These are phyloP conservation scores for Anneissia japonica DNA, from an alignment of 35 echinoderm and acorn worm species.

Conservation along the genomic window DNA sequence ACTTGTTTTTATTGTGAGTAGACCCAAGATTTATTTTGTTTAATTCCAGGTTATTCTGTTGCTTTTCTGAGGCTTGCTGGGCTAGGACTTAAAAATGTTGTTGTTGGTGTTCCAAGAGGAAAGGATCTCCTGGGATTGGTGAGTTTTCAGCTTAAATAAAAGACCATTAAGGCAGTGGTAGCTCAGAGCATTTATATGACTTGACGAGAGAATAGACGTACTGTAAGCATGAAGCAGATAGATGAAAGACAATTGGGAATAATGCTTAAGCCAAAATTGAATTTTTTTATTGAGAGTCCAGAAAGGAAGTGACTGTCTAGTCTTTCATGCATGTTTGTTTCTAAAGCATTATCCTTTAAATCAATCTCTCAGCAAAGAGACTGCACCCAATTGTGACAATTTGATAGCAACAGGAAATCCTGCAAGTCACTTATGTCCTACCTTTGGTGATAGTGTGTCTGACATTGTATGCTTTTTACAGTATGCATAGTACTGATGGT, in stretches of 20 bases:
- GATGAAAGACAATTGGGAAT: background rate
- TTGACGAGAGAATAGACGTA: background rate
- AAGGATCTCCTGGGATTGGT: background rate
- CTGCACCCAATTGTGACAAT: background rate
- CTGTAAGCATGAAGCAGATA: background rate
- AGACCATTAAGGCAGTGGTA: background rate
- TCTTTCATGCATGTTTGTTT: background rate
- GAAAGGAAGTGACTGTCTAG: background rate
- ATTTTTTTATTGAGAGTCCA: background rate
- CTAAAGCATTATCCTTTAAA: background rate
- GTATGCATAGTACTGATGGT: no score
- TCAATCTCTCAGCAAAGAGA: background rate
- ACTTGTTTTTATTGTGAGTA: no score
- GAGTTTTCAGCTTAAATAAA: background rate
- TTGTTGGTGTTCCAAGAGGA: background rate
- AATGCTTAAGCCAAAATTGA: background rate
- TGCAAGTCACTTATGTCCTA: background rate
- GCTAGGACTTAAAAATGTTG: background rate
- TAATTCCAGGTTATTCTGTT: background rate
- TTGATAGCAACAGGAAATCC: background rate
- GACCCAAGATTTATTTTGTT: background rate
- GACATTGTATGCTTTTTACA: no score
- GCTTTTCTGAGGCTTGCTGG: background rate
- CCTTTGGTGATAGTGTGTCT: no score
- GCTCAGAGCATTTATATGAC: background rate